Base-by-base conservation (phyloP, 2,888 invertebrate genomes). In the Lagria hirta region DNA sequence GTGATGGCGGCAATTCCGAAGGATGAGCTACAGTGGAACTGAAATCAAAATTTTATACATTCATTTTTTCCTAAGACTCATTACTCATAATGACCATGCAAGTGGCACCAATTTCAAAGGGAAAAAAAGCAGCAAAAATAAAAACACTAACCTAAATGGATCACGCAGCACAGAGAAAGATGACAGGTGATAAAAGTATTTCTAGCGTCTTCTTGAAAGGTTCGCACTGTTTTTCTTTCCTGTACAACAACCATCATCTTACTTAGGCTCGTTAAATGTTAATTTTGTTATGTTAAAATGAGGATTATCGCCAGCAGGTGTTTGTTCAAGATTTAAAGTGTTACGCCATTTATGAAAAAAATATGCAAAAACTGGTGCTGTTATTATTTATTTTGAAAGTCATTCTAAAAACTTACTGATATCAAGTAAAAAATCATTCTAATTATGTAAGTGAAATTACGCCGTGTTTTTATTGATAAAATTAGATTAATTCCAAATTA, bases 11-110 rank as follows among this genome's bases (percentile, higher is more conserved):
- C 75, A 98, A 79, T 79, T 98, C 97, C 55, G 94, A 94, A 48
- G 95, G 93, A 75, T 97, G 96, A 62, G 98, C 98, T 72, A 98
- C 90, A 64, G 92, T 87, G 66, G 96, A 92, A 81, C 97, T 97
- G 84, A 58, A 85, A 42, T n/a, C n/a, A n/a, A n/a, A n/a, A 7
- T 11, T 28, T 7, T 13, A 23, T 24, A 18, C 8, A 23, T 34
- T 32, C 20, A 12, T 22, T 22, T 6, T 24, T 8, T 6, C 4
- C 24, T 24, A 1, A n/a, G 10, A 4, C 14, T 26, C 15, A 28
- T 28, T 6, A 4, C 14, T 26, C 15, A 28, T 28, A 30, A 30
- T 30, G 30, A 30, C 22, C 35, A 35, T 35, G 27, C 37, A 37
- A 37, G 20, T 6, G 20, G 20, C 20, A 27, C 6, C 10, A 35